Percentiles rank a stretch among this genome's conserved stretches.
These are phyloP conservation scores for Drosophila tsacasi DNA, from an alignment of 1,140 invertebrate genomes.

Conservation along the genomic window DNA sequence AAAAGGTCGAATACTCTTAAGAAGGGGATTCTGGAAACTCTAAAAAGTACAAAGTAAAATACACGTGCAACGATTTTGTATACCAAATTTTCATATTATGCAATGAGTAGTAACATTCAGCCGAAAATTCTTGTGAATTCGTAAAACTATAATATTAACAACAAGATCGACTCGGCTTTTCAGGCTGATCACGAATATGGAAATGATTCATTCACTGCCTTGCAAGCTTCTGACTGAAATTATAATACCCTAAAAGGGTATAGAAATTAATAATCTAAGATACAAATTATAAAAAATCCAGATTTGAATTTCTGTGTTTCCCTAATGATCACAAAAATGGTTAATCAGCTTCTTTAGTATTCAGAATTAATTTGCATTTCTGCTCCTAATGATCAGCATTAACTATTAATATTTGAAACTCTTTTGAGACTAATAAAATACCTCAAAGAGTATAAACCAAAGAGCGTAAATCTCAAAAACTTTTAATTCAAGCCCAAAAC, in stretches of 20 bases:
- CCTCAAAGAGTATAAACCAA: neutral
- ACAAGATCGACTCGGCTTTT: neutral
- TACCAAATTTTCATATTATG: neutral
- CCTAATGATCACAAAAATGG: constrained; percentile 5
- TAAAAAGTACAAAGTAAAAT: constrained; percentile 1
- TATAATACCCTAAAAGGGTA: too few species aligned
- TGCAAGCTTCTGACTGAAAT: too few species aligned
- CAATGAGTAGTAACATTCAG: neutral
- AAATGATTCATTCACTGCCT: too few species aligned
- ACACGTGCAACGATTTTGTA: neutral
- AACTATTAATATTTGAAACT: constrained; percentile 22
- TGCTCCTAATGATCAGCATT: constrained; percentile 7
- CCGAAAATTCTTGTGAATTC: too few species aligned
- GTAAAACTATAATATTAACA: neutral
- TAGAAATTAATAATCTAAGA: neutral
- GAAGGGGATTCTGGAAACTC: neutral
- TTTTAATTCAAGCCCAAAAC: neutral
- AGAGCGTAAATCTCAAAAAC: neutral
- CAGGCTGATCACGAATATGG: too few species aligned
- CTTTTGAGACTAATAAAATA: neutral
- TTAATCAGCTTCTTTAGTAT: neutral
- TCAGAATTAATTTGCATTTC: constrained; percentile 6
- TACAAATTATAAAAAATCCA: neutral
- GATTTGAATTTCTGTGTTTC: neutral
- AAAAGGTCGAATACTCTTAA: constrained; percentile 11